These are phyloP conservation scores for Idaea dimidiata DNA, from an alignment of 2,888 invertebrate genomes.

Conservation along the genomic window DNA sequence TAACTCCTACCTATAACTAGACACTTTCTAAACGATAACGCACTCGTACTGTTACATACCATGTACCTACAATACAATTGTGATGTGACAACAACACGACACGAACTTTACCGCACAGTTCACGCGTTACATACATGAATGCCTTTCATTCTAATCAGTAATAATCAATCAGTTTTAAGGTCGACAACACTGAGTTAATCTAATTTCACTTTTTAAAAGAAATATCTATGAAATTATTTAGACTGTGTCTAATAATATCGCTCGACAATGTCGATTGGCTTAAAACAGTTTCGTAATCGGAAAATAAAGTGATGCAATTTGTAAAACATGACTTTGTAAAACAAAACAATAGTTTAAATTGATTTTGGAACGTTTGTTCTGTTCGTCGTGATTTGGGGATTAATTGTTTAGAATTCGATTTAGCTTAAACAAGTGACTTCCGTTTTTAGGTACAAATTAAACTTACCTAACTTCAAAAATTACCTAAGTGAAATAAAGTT, in stretches of 20 bases:
- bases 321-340: background rate
- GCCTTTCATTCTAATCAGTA: background rate
- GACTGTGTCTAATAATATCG: conserved; percentile 24
- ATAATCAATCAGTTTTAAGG: background rate
- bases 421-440: background rate
- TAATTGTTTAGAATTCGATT: background rate
- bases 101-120: background rate
- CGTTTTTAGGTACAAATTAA: background rate
- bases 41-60: background rate
- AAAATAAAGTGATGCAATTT: conserved; percentile 16
- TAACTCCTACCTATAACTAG: conserved; percentile 29
- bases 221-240: conserved; percentile 13
- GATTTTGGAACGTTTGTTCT: background rate
- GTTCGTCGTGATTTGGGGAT: background rate
- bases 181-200: background rate
- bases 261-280: conserved; percentile 19
- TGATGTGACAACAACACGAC: background rate
- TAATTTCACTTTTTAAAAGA: background rate
- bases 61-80: background rate
- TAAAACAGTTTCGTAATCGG: conserved; percentile 23
- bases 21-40: background rate
- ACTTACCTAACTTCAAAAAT: background rate
- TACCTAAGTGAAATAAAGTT: background rate
- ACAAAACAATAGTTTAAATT: conserved; percentile 1
- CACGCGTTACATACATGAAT: background rate